Evolutionary conservation across 2,113 vertebrate genomes (phyloP), one percentile per base, ranked within the genome.

Genomic region (Bubalus kerabau): DNA sequence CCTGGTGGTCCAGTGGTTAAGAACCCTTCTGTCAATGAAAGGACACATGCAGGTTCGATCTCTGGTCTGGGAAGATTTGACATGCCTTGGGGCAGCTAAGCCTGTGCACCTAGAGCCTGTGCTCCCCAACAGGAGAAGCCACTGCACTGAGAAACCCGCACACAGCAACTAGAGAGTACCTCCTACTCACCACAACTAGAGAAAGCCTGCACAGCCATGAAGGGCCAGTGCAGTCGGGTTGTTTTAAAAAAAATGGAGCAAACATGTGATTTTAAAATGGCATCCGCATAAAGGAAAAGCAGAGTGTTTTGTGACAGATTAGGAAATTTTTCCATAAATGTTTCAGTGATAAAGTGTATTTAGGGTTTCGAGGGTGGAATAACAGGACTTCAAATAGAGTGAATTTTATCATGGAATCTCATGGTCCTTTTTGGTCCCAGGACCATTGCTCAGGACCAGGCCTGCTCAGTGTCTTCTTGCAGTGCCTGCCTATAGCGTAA

Each of bases 251-350:
- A 36, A 50, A 57, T n/a, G 10, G 17, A 10, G 48, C 10, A 48
- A 32, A 56, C 11, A 40, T 26, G 15, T 32, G 32, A 84, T 81
- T 96, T 95, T 26, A 88, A 94, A 93, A 82, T 21, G 52, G 28
- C 11, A 24, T 48, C 32, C 60, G 50, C 4, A 28, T 90, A 81
- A 92, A 83, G 67, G 85, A 30, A 82, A 60, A 90, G 36, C 48
- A n/a, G 54, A 60, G 6, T n/a, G 4, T 91, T 32, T 46, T 83
- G 28, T 87, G 56, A 48, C 28, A 46, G 52, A 48, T 67, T 9
- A 76, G 50, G 59, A 83, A 88, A 82, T 26, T 71, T 81, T 40
- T 28, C 36, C n/a, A 14, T 64, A 64, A 88, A 48, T 81, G 17
- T 88, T 50, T 36, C 26, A 14, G 1, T 43, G 40, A 71, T 67